These are phyloP conservation scores for Vulpes ferrilata DNA, from an alignment of 2,113 vertebrate species.

Conservation along the genomic window DNA sequence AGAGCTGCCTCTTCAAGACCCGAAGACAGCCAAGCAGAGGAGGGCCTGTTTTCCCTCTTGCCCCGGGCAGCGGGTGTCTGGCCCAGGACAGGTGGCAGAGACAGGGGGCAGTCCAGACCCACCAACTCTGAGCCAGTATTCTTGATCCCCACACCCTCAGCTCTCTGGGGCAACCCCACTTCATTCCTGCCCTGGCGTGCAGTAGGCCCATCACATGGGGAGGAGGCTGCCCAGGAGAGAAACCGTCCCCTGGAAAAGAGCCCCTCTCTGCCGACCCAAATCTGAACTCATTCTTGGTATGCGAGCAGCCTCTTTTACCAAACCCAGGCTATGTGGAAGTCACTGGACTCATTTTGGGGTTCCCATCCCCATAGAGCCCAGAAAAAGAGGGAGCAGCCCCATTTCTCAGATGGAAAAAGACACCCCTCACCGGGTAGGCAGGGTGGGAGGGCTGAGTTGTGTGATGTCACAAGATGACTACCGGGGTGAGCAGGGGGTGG, in stretches of 20 bases:
- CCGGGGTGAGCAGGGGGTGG: too few species aligned
- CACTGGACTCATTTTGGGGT: not conserved
- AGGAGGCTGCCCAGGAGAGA: not conserved
- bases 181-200: not conserved
- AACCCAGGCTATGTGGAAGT: not conserved
- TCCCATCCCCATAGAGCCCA: not conserved
- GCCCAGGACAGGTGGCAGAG: not conserved
- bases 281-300: too few species aligned
- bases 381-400: not conserved
- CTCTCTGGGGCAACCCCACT: too few species aligned
- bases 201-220: rapidly evolving
- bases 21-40: not conserved
- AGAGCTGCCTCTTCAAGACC: not conserved
- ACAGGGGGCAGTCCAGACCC: not conserved
- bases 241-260: not conserved
- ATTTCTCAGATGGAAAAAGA: not conserved
- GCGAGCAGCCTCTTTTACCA: not conserved
- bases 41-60: too few species aligned
- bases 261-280: not conserved
- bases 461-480: rapidly evolving
- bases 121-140: not conserved
- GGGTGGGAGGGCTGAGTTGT: rapidly evolving
- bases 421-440: too few species aligned
- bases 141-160: rapidly evolving
- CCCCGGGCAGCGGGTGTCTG: too few species aligned